Evolutionary conservation across 2,797 vertebrate species (phyloP).

Genomic region (Lepus townsendii): DNA sequence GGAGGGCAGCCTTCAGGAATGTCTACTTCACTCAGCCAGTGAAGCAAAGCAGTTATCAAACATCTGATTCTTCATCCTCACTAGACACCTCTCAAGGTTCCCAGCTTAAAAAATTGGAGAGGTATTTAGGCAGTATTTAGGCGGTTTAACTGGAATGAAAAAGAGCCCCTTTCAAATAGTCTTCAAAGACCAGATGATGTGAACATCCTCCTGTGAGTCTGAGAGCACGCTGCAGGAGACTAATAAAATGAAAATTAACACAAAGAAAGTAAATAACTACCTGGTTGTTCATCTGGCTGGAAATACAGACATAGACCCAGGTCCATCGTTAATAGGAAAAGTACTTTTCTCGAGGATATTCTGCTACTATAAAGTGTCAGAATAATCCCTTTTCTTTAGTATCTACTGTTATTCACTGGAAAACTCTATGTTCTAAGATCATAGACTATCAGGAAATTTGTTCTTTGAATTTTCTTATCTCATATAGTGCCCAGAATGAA

Average conservation of each 20-base stretch:
- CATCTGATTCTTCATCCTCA: not conserved
- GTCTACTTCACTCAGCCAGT: not conserved
- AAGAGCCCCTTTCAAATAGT: not conserved
- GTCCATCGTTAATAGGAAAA: not conserved
- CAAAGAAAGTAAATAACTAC: not conserved
- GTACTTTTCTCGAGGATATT: not conserved
- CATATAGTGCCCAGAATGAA: not conserved
- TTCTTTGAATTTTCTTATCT: not conserved
- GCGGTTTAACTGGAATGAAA: not conserved
- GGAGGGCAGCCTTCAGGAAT: not conserved
- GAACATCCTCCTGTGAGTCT: not conserved
- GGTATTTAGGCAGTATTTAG: not conserved
- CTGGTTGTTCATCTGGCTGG: not conserved
- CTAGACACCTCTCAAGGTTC: not conserved
- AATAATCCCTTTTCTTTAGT: not conserved
- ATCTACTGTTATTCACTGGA: not conserved
- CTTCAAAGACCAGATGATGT: not conserved
- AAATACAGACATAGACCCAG: not conserved
- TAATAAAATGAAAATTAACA: not conserved
- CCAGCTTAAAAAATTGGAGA: not conserved
- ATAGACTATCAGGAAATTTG: not conserved
- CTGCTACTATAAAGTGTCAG: not conserved
- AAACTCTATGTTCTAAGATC: constrained; percentile 20
- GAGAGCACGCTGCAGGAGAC: not conserved
- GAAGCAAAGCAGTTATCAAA: not conserved